Evolutionary conservation across 2,113 vertebrate genomes (phyloP).

Genomic region (Xiphophorus hellerii): DNA sequence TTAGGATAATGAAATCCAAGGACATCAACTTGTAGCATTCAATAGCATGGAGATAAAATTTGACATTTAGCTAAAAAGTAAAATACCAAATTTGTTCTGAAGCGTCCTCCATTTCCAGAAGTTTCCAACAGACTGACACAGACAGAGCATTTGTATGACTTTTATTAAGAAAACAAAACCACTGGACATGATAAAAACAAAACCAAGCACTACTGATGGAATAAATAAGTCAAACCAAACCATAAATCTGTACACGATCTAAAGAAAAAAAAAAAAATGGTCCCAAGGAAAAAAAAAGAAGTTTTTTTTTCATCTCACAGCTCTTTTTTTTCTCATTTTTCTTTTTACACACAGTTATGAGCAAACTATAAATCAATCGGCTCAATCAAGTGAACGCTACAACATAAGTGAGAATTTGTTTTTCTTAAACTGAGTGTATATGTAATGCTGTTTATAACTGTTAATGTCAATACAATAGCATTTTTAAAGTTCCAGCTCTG

Average conservation of each 20-base stretch:
- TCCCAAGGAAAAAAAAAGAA: slow-evolving; percentile 74
- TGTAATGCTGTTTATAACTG: slow-evolving; percentile 71
- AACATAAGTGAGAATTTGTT: slow-evolving; percentile 73
- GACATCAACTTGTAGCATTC: no score
- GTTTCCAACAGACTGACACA: not conserved
- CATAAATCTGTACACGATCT: slow-evolving; percentile 93
- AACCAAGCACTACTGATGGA: slow-evolving; percentile 97
- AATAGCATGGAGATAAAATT: no score
- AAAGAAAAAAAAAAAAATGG: slow-evolving; percentile 83
- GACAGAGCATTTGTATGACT: slow-evolving; percentile 70
- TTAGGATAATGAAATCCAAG: no score
- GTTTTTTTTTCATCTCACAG: slow-evolving; percentile 62
- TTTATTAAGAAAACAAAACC: slow-evolving; percentile 85
- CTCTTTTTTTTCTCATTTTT: slow-evolving; percentile 53
- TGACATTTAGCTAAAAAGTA: no score
- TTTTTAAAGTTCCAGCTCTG: slow-evolving; percentile 78
- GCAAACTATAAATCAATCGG: slow-evolving; percentile 85
- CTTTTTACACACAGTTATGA: slow-evolving; percentile 87
- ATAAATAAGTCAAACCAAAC: slow-evolving; percentile 96
- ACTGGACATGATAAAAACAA: slow-evolving; percentile 91
- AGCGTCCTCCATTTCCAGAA: no score
- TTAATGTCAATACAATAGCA: slow-evolving; percentile 78
- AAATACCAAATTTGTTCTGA: no score
- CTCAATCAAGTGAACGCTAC: slow-evolving; percentile 80
- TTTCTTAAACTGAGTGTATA: slow-evolving; percentile 65